phyloP scores from a whole-genome alignment of 2,113 vertebrate species.

The Tor tambroides region DNA sequence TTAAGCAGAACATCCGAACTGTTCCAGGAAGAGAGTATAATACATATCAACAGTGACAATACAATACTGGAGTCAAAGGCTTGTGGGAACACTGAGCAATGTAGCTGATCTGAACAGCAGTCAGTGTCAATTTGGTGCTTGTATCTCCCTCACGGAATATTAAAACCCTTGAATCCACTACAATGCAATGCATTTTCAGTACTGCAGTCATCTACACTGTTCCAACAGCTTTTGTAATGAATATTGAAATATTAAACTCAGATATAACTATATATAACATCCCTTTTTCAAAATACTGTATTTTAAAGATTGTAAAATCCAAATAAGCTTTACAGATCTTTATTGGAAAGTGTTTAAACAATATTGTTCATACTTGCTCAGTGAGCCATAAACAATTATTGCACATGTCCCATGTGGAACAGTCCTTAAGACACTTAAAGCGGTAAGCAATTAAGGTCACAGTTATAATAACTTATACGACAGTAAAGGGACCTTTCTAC shows the following conservation, averaged over 20 bases:
- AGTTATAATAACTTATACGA: neutral
- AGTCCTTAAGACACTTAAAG: neutral
- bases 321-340: neutral
- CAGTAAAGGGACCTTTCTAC: neutral
- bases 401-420: neutral
- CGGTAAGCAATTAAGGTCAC: neutral
- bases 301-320: neutral
- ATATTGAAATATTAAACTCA: no score
- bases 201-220: neutral
- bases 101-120: slow-evolving; percentile 5
- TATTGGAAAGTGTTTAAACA: neutral
- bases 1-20: slow-evolving; percentile 32
- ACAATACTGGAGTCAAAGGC: neutral
- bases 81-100: neutral
- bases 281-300: neutral
- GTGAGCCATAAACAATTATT: neutral
- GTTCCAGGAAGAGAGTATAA: slow-evolving; percentile 29
- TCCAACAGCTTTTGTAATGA: neutral
- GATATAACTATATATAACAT: no score
- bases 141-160: neutral
- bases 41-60: slow-evolving; percentile 1
- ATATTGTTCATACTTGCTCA: neutral
- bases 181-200: neutral
- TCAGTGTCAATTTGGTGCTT: slow-evolving; percentile 21
- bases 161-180: neutral